Conservation (phyloP, 2,797 vertebrate genomes). For the Clarias platycephalus region DNA sequence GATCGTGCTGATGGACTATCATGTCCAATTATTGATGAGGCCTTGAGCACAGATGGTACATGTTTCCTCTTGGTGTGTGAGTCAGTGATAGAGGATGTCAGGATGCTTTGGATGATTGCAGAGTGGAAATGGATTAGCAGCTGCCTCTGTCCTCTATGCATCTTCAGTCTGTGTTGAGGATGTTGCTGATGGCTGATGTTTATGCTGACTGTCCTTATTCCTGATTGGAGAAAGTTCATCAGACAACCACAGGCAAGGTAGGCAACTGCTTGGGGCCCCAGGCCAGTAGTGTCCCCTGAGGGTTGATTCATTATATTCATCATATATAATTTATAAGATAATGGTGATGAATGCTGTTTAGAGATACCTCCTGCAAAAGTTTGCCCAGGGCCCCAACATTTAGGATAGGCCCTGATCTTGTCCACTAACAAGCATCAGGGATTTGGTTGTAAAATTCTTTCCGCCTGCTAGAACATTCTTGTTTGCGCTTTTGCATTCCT, state of each 20-base stretch:
- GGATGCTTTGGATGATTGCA: constrained; percentile 4
- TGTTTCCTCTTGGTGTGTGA: background rate
- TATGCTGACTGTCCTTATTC: background rate
- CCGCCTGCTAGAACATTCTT: background rate
- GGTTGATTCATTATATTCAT: too few species aligned
- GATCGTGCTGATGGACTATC: background rate
- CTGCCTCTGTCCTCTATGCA: background rate
- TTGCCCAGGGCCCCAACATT: too few species aligned
- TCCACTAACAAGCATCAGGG: background rate
- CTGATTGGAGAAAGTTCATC: background rate
- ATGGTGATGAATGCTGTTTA: too few species aligned
- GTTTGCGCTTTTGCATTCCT: background rate
- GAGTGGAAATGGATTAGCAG: background rate
- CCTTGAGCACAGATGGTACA: background rate
- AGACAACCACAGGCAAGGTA: too few species aligned
- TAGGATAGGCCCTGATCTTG: too few species aligned
- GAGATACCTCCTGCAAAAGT: too few species aligned
- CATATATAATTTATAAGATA: too few species aligned
- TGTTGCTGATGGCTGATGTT: background rate
- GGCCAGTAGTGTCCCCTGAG: too few species aligned
- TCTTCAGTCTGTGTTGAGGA: background rate
- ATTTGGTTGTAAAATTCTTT: background rate
- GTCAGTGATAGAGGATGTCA: background rate
- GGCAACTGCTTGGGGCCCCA: too few species aligned
- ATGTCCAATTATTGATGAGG: background rate